A percentile compares a stretch with the other conserved stretches of the same genome.
Conservation (phyloP, 2,113 vertebrate species). For the Ptilonorhynchus violaceus region DNA sequence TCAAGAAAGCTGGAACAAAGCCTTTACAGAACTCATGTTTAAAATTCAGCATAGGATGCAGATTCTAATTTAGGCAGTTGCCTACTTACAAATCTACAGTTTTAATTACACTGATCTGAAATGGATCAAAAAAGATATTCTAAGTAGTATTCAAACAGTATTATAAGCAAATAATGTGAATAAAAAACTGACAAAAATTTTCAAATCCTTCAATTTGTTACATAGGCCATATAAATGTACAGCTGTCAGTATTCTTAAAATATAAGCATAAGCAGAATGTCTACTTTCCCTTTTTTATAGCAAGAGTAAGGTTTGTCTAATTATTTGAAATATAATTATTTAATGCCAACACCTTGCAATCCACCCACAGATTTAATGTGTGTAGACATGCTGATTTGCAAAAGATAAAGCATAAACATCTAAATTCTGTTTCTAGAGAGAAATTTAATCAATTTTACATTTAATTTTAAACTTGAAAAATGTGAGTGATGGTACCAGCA, state of each 20-base stretch:
- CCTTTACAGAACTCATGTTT: not conserved
- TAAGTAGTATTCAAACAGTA: not conserved
- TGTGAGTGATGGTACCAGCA: not conserved
- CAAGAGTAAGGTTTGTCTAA: not conserved
- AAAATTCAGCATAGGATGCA: not conserved
- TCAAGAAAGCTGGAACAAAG: constrained; percentile 4
- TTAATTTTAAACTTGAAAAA: not conserved
- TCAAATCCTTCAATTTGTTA: not conserved
- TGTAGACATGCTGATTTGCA: not conserved
- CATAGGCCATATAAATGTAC: not conserved
- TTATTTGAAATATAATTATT: not conserved
- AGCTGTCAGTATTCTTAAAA: not conserved
- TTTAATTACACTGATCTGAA: not conserved
- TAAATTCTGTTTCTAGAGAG: not conserved
- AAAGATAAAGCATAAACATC: not conserved
- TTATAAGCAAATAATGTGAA: not conserved
- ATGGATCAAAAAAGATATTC: not conserved
- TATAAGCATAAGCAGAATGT: not conserved
- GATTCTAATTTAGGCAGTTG: not conserved
- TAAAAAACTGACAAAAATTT: not conserved
- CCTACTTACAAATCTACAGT: not conserved
- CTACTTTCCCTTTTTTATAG: not conserved
- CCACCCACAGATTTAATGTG: not conserved
- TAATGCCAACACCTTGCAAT: not conserved
- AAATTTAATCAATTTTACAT: not conserved